A percentile compares a stretch with the other conserved stretches of the same genome.
phyloP scores from a whole-genome alignment of 1,140 invertebrate species.

The Aphelenchoides avenae region DNA sequence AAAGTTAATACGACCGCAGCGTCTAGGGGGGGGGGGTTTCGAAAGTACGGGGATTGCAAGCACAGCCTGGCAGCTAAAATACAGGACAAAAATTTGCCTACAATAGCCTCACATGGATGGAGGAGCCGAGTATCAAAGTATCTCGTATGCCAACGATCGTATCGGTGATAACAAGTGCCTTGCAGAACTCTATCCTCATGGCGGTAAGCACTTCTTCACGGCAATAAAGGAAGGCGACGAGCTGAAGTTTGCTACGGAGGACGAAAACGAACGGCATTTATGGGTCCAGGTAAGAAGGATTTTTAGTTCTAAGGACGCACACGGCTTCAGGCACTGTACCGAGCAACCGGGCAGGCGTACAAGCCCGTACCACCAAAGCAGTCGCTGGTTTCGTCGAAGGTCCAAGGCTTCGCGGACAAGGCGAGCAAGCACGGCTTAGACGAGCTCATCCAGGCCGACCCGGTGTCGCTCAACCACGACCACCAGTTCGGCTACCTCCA shows the following conservation, averaged over 20 bases:
- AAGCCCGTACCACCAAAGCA: slow-evolving; percentile 83
- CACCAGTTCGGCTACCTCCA: slow-evolving; percentile 84
- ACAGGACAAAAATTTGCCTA: too few species aligned
- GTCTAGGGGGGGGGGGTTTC: too few species aligned
- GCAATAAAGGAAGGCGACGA: slow-evolving; percentile 96
- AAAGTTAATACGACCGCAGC: too few species aligned
- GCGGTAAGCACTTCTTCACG: slow-evolving; percentile 91
- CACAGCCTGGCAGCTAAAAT: too few species aligned
- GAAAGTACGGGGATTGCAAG: too few species aligned
- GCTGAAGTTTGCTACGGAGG: slow-evolving; percentile 90
- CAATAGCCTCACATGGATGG: too few species aligned
- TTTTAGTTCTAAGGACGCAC: neutral
- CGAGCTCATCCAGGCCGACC: slow-evolving; percentile 89
- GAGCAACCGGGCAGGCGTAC: slow-evolving; percentile 96
- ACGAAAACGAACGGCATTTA: slow-evolving; percentile 93
- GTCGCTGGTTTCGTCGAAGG: slow-evolving; percentile 60
- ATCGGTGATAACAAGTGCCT: slow-evolving; percentile 4
- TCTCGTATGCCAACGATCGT: slow-evolving; percentile 4
- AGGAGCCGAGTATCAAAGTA: too few species aligned
- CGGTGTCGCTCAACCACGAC: slow-evolving; percentile 91
- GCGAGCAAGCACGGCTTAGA: slow-evolving; percentile 97
- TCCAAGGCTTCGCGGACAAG: slow-evolving; percentile 69
- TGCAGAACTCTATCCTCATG: slow-evolving; percentile 69
- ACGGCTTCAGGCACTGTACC: slow-evolving; percentile 78
- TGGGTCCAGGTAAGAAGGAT: slow-evolving; percentile 71